Conservation (phyloP, 2,888 invertebrate species). For the Aporophyla nigra region DNA sequence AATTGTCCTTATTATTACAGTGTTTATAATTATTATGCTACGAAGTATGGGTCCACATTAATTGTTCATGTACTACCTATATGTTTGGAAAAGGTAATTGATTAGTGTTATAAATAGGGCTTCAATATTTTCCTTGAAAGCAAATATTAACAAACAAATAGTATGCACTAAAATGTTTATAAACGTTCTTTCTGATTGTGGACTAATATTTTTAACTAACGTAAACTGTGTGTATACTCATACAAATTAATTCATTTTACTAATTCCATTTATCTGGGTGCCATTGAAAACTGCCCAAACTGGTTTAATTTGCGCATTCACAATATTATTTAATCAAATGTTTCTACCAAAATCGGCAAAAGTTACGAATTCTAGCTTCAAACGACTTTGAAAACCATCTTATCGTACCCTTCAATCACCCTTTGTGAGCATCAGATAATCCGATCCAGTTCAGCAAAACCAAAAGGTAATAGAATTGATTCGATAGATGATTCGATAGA, state of each 20-base stretch:
- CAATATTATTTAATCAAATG: constrained; percentile 12
- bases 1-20: too few species aligned
- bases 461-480: neutral
- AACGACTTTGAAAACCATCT: constrained; percentile 45
- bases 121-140: constrained; percentile 11
- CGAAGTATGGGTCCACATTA: neutral
- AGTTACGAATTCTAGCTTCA: neutral
- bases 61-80: neutral
- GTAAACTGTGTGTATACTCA: neutral
- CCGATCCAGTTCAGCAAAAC: neutral
- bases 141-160: neutral
- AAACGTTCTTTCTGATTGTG: neutral
- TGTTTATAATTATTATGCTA: neutral
- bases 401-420: constrained; percentile 42
- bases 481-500: constrained; percentile 17
- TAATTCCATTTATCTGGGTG: neutral
- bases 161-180: too few species aligned
- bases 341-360: neutral
- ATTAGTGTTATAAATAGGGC: constrained; percentile 7
- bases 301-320: constrained; percentile 40
- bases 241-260: constrained; percentile 17
- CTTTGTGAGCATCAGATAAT: constrained; percentile 31
- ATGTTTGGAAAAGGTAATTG: neutral
- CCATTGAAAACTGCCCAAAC: constrained; percentile 32
- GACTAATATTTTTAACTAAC: neutral